Evolutionary conservation across 1,140 invertebrate genomes (phyloP), one percentile per base, ranked within the genome.

Genomic region (Zaprionus camerounensis): DNA sequence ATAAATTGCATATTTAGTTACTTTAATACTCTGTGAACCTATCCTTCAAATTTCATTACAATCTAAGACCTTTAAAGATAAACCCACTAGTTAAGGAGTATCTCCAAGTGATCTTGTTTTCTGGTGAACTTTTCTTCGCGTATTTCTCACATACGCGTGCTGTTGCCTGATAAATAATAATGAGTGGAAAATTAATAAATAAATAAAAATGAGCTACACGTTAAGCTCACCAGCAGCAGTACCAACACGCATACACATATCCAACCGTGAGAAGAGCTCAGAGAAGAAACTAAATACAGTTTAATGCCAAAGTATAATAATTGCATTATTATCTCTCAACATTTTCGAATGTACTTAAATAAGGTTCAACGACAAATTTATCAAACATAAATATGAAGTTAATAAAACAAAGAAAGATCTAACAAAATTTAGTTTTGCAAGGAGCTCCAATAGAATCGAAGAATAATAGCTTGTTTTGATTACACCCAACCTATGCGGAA

Each of bases 221-320:
- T 55, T 31, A 62, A 28, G 61, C 26, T 38, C 38, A 26, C 53
- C 38, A 4, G 3, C 36, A 38, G 36, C 36, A 13, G 28, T 26
- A 63, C 44, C 53, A 34, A 51, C 15, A 46, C 12, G 41, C 38
- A 57, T 31, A 77, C 24, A 44, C 20, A n/a, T 17, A 49, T 0
- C 11, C 61, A 73, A 57, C 70, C 64, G 63, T 78, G 71, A 71
- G 58, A 58, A 75, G 76, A 65, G 80, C 62, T 57, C 67, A 51
- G 15, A 31, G 26, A 58, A 70, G 70, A 76, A 77, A 62, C 73
- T 85, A 91, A 91, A 91, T 90, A 73, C 79, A 80, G 85, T 91
- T 91, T 80, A 90, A 91, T 91, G 81, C 65, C 72, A 76, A 77
- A 80, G 75, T 85, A 77, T 70, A 78, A 86, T 74, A 70, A 77